Evolutionary conservation across 2,113 vertebrate species (phyloP).

Genomic region (Eurystomus gularis): DNA sequence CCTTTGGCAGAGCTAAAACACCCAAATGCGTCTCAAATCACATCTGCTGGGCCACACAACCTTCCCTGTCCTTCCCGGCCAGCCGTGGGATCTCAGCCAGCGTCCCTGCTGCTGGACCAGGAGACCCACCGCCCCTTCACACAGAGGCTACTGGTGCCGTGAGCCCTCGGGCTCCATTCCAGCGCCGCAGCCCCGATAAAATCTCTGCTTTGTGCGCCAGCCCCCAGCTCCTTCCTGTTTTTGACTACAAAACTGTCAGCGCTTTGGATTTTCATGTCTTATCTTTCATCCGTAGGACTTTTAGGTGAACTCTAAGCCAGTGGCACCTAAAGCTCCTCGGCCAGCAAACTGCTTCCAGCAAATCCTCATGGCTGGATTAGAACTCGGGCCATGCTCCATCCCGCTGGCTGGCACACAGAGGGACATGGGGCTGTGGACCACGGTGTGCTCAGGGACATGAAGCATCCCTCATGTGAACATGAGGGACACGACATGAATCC

Average conservation of each 20-base stretch:
- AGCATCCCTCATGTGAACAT: fast-evolving
- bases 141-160: fast-evolving
- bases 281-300: neutral
- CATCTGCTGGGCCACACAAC: neutral
- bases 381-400: neutral
- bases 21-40: fast-evolving
- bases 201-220: neutral
- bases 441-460: fast-evolving
- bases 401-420: neutral
- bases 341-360: fast-evolving
- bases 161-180: neutral
- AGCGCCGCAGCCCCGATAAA: neutral
- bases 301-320: neutral
- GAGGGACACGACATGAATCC: neutral
- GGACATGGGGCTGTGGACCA: fast-evolving
- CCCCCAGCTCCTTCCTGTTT: constrained; percentile 32
- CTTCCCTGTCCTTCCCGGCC: neutral
- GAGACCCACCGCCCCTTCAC: neutral
- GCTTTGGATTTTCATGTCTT: fast-evolving
- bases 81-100: fast-evolving
- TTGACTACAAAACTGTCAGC: neutral
- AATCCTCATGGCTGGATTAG: fast-evolving
- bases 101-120: fast-evolving
- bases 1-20: fast-evolving
- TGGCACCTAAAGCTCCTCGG: fast-evolving